Percentiles rank a stretch among this genome's conserved stretches.
Evolutionary conservation across 2,113 vertebrate species (phyloP).

Genomic region (Tapirus terrestris): DNA sequence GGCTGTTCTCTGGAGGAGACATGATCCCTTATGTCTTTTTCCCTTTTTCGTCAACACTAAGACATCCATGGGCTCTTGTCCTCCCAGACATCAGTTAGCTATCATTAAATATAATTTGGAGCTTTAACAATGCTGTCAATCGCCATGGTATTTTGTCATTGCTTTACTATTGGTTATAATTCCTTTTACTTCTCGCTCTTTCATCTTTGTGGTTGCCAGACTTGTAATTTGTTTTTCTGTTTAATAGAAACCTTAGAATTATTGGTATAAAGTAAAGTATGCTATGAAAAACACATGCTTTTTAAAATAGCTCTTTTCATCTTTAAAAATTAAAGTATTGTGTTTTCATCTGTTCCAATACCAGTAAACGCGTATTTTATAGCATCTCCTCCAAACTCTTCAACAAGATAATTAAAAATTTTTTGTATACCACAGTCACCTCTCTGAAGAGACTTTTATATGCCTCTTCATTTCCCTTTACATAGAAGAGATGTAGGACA

Average conservation of each 20-base stretch:
- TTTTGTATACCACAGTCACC: conserved; percentile 38
- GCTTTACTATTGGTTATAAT: conserved; percentile 74
- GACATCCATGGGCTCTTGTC: conserved; percentile 43
- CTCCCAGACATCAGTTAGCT: conserved; percentile 72
- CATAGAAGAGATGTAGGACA: background rate
- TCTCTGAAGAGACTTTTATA: conserved; percentile 49
- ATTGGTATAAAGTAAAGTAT: conserved; percentile 80
- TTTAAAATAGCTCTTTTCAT: conserved; percentile 71
- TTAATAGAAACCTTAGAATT: conserved; percentile 84
- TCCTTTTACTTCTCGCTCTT: conserved; percentile 69
- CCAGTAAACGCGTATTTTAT: conserved; percentile 67
- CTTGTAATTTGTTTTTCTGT: conserved; percentile 85
- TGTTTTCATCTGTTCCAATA: conserved; percentile 65
- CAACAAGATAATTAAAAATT: conserved; percentile 58
- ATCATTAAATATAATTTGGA: conserved; percentile 83
- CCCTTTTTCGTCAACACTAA: conserved; percentile 57
- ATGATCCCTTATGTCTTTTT: conserved; percentile 16
- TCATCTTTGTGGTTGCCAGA: conserved; percentile 82
- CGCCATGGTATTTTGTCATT: conserved; percentile 75
- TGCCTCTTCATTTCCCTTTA: conserved; percentile 7
- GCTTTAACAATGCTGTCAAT: conserved; percentile 80
- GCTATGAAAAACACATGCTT: conserved; percentile 79
- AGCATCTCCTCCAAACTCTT: conserved; percentile 72
- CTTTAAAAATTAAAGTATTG: conserved; percentile 71
- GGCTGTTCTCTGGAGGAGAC: conserved; percentile 67